A percentile compares a stretch with the other conserved stretches of the same genome.
phyloP scores from a whole-genome alignment of 2,113 vertebrate species.

The Casuarius casuarius region DNA sequence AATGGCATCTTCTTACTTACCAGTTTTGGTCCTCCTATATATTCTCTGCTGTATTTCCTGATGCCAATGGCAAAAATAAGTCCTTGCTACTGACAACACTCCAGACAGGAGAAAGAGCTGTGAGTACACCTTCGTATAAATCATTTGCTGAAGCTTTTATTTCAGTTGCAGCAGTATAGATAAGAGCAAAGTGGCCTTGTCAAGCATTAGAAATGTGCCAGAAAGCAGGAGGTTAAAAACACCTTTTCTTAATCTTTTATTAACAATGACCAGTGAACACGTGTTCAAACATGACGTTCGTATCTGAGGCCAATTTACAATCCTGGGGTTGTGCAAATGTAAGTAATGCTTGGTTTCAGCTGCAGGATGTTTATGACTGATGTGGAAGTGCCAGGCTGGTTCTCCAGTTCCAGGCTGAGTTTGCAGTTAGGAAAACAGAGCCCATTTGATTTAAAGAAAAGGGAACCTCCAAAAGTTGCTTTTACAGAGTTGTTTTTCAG shows the following conservation, averaged over 20 bases:
- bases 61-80: neutral
- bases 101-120: neutral
- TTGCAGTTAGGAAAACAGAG: neutral
- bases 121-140: neutral
- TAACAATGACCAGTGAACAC: neutral
- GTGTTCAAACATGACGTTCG: neutral
- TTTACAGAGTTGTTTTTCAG: neutral
- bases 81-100: neutral
- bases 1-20: neutral
- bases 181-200: neutral
- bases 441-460: neutral
- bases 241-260: neutral
- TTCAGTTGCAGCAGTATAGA: neutral
- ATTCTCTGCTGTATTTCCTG: neutral
- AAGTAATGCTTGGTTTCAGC: neutral
- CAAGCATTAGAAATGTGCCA: neutral
- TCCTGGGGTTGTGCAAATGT: rapidly evolving
- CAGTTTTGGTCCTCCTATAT: neutral
- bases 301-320: neutral
- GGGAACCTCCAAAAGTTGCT: neutral
- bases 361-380: neutral
- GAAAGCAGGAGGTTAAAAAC: neutral
- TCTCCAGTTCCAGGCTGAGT: neutral
- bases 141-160: neutral
- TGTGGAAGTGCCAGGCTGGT: neutral